Base-by-base conservation (phyloP, 1,140 invertebrate species). In the Rhyzopertha dominica region DNA sequence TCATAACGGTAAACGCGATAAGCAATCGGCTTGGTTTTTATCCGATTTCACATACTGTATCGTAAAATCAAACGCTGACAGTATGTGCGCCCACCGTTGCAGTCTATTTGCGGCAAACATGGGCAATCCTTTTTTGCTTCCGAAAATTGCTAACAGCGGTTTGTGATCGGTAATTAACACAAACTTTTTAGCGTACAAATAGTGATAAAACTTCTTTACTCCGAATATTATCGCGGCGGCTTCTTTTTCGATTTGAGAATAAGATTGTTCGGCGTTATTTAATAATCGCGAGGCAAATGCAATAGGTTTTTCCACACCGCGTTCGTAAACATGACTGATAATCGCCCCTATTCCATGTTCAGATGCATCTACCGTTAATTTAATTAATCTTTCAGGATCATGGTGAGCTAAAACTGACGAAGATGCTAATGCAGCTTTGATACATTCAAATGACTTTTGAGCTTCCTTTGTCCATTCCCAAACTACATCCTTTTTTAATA, bases 161-260 rank as follows among this genome's bases (percentile, higher is more conserved):
- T 69, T 66, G 43, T 74, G 69, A 46, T 77, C 71, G 2, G 68
- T 76, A 9, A 61, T 46, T 4, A 76, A 41, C 2, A 46, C 68
- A 43, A 75, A 74, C 13, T 67, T 37, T n/a, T 62, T 29, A 4
- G 68, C 71, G 47, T 61, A 72, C 4, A 74, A 24, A 37, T 66
- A 73, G 5, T 44, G 31, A 23, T 37, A 16, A 18, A n/a, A n/a
- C n/a, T n/a, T n/a, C n/a, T n/a, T n/a, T 16, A 50, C 25, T 24
- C 35, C 38, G 28, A 43, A 61, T 35, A 54, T 39, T 32, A 56
- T 46, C 4, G 47, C 56, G 9, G 51, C 32, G 1, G 47, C 50
- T 37, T 62, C 53, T 25, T 44, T 54, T 17, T 62, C 51, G 0
- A 59, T 22, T 40, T 51, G 46, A 1, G 50, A 46, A 40, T 59